Base-by-base conservation (phyloP, 1,140 invertebrate species). In the Pseudomyrmex flavicornis region DNA sequence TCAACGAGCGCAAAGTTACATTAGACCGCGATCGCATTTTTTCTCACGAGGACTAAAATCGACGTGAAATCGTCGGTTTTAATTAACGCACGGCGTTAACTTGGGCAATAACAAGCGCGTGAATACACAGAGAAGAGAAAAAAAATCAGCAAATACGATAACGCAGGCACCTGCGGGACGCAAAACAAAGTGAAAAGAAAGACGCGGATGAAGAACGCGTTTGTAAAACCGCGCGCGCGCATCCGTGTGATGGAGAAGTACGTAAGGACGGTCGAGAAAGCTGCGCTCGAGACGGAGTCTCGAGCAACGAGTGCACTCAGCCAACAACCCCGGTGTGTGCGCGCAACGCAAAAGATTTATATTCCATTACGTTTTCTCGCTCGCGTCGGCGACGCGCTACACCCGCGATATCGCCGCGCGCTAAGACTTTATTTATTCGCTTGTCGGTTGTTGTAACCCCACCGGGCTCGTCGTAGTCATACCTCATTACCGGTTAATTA, bases 401-500 rank as follows among this genome's bases (percentile, higher is more conserved):
- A n/a, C 12, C 7, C 17, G 46, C 50, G 12, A 63, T 56, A 70
- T 86, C 73, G 52, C 52, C 17, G 13, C 5, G 10, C 20, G 54
- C 44, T 52, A 63, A 58, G 65, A 88, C 75, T 88, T 88, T 84
- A 87, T 87, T 87, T 87, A 88, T 84, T 70, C 62, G 15, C 54
- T 48, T 1, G 70, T 20, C 72, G 59, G 22, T 75, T 84, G 35
- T 75, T 82, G 58, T 74, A 86, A 69, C 74, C 73, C 58, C 70
- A 72, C 66, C 59, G n/a, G 46, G 63, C 62, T 35, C 69, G 83
- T 62, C 26, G n/a, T 13, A 50, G 82, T 89, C 84, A 87, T 90
- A 83, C 72, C 87, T 90, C 87, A 90, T 90, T 90, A 90, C 87
- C 83, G 75, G 77, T 90, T 90, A 90, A 90, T 90, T 90, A 90